These are phyloP conservation scores for Hyles vespertilio DNA, from an alignment of 1,140 invertebrate species.

Conservation along the genomic window DNA sequence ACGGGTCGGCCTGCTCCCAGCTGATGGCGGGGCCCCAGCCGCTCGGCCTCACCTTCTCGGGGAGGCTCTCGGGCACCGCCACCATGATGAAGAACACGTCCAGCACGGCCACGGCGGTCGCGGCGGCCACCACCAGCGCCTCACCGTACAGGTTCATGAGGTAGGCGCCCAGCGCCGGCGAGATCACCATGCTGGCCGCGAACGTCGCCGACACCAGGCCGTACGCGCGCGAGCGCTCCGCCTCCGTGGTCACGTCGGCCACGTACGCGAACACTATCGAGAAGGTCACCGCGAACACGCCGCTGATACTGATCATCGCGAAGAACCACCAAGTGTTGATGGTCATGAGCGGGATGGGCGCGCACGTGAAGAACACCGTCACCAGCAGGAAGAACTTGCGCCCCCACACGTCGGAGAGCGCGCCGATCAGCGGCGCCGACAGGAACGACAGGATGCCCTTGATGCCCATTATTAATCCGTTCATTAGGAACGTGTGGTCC, in stretches of 20 bases:
- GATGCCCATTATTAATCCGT: constrained; percentile 99
- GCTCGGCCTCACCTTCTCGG: constrained; percentile 91
- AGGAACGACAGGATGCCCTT: constrained; percentile 98
- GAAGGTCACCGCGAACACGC: constrained; percentile 99
- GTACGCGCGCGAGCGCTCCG: constrained; percentile 96
- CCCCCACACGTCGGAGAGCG: constrained; percentile 98
- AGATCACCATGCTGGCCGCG: constrained; percentile 98
- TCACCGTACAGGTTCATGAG: constrained; percentile 93
- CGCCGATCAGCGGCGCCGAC: constrained; percentile 96
- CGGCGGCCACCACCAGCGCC: constrained; percentile 95
- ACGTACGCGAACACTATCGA: constrained; percentile 99
- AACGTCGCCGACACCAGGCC: constrained; percentile 99
- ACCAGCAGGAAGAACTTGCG: constrained; percentile 98
- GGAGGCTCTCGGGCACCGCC: constrained; percentile 97
- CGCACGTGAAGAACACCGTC: constrained; percentile 99
- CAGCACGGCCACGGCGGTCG: constrained; percentile 95
- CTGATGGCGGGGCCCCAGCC: constrained; percentile 89
- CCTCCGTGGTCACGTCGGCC: constrained; percentile 98
- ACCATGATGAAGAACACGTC: constrained; percentile 99
- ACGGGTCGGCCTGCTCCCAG: constrained; percentile 98
- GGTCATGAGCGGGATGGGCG: constrained; percentile 98
- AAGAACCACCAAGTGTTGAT: constrained; percentile 99
- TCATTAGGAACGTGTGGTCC: constrained; percentile 99
- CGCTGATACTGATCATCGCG: constrained; percentile 99
- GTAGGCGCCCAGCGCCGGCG: constrained; percentile 96